Evolutionary conservation across 2,113 vertebrate species (phyloP).

Genomic region (Actinemys pallida): DNA sequence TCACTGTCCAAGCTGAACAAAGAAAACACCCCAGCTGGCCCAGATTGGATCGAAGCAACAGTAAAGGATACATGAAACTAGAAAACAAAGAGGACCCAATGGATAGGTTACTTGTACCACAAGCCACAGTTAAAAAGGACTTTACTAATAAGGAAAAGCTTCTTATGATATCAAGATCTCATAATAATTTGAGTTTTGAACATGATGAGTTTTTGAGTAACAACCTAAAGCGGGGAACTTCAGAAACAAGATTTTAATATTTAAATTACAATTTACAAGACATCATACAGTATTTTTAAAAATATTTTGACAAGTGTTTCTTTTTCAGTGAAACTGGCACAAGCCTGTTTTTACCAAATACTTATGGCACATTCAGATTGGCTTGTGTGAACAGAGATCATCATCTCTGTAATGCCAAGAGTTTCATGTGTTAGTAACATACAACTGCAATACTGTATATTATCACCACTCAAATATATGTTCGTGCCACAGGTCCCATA

Average conservation of each 20-base stretch:
- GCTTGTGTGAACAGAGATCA: conserved; percentile 42
- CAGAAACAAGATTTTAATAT: conserved; percentile 94
- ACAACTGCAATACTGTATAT: conserved; percentile 43
- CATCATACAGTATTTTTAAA: conserved; percentile 67
- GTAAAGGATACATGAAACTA: conserved; percentile 93
- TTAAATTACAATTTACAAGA: conserved; percentile 54
- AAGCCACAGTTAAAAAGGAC: conserved; percentile 82
- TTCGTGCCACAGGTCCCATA: neutral
- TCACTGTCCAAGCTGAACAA: conserved; percentile 93
- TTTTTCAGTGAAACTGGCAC: conserved; percentile 64
- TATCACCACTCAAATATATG: conserved; percentile 28
- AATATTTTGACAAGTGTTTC: conserved; percentile 63
- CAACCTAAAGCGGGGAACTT: conserved; percentile 92
- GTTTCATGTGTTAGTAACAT: conserved; percentile 56
- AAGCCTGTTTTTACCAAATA: conserved; percentile 68
- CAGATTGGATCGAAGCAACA: conserved; percentile 94
- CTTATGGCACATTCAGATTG: conserved; percentile 57
- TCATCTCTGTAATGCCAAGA: conserved; percentile 51
- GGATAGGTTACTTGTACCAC: conserved; percentile 86
- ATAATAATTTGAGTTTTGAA: conserved; percentile 98
- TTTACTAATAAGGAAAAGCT: conserved; percentile 98
- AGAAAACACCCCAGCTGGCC: conserved; percentile 98
- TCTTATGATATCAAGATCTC: conserved; percentile 98
- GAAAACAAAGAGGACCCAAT: conserved; percentile 96
- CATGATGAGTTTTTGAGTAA: conserved; percentile 94